Conservation (phyloP, 2,113 vertebrate genomes). For the Gulo gulo region DNA sequence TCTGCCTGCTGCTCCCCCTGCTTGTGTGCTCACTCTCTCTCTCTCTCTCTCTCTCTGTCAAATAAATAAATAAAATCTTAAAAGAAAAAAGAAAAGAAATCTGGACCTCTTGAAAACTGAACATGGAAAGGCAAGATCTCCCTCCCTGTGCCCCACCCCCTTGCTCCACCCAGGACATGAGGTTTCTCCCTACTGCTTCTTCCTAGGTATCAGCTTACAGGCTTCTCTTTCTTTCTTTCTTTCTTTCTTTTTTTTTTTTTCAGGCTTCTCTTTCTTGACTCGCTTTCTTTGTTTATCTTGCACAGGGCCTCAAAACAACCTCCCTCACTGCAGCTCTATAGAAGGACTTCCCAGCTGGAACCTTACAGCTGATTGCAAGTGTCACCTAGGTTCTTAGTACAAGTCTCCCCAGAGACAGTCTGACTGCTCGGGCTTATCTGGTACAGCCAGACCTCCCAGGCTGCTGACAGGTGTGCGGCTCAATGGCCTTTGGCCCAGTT, state of each 20-base stretch:
- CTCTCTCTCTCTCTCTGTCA: neutral
- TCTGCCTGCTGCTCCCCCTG: neutral
- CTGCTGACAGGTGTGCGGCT: neutral
- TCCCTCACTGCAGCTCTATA: too few species aligned
- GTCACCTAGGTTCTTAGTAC: neutral
- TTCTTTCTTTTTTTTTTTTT: too few species aligned
- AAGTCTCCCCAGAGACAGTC: neutral
- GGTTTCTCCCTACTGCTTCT: neutral
- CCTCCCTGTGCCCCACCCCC: neutral
- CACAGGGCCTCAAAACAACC: neutral
- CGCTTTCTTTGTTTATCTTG: neutral
- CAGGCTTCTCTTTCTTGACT: neutral
- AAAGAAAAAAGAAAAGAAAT: neutral
- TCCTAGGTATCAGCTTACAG: neutral
- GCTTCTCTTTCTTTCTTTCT: neutral
- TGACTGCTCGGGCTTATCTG: neutral
- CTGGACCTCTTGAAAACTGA: neutral
- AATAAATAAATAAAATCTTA: neutral
- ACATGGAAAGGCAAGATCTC: neutral
- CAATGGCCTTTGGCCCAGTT: neutral
- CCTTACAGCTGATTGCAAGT: neutral
- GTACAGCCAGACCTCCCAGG: neutral
- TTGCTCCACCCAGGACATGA: neutral
- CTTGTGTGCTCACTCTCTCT: neutral
- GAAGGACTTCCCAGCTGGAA: neutral